phyloP scores from a whole-genome alignment of 2,113 vertebrate genomes.

The Dendropsophus ebraccatus region DNA sequence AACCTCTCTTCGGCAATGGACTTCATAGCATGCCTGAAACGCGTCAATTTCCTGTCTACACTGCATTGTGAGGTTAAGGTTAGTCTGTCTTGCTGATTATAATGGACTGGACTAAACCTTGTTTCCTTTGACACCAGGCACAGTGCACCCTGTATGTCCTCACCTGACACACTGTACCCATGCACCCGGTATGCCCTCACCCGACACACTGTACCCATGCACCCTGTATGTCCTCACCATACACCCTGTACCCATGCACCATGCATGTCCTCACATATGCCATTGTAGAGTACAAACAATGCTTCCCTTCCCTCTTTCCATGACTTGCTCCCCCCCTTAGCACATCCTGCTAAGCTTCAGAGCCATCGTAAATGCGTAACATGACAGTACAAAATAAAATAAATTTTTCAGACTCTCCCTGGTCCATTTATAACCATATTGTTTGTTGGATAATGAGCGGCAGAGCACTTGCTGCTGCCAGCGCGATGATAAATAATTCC shows the following conservation, averaged over 20 bases:
- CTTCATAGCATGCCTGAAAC: too few relatives aligned
- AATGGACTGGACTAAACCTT: too few relatives aligned
- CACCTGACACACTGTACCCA: too few relatives aligned
- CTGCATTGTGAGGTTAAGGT: too few relatives aligned
- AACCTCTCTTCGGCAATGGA: too few relatives aligned
- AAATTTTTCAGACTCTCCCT: neutral
- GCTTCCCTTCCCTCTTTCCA: neutral
- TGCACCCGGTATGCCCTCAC: too few relatives aligned
- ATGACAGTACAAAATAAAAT: neutral
- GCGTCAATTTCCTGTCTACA: too few relatives aligned
- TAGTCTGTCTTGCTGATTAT: too few relatives aligned
- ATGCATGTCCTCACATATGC: neutral
- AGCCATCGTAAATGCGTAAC: neutral
- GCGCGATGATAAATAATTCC: slow-evolving; percentile 36
- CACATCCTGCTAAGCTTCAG: neutral
- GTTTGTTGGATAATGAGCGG: slow-evolving; percentile 27
- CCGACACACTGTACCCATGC: too few relatives aligned
- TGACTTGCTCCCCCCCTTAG: neutral
- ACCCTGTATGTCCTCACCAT: neutral
- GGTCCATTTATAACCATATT: slow-evolving; percentile 37
- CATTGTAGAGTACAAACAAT: neutral
- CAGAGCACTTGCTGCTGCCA: neutral
- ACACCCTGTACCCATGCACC: neutral
- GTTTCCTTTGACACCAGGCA: too few relatives aligned
- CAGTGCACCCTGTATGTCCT: too few relatives aligned